Conservation (phyloP, 1,140 invertebrate species). For the Apis dorsata region DNA sequence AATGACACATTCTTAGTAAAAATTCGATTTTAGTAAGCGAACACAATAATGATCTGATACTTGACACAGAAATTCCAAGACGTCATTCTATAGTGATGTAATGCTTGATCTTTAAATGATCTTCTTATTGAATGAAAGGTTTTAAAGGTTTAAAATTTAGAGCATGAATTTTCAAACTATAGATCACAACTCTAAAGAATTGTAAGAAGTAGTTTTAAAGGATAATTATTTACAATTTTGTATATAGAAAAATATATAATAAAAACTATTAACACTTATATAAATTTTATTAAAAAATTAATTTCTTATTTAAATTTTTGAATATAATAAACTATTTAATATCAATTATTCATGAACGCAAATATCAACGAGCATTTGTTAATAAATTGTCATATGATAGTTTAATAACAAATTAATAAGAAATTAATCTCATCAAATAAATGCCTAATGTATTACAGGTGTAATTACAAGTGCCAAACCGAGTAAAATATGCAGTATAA, state of each 20-base stretch:
- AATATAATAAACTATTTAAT: too few species aligned
- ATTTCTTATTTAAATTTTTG: too few species aligned
- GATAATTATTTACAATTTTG: too few species aligned
- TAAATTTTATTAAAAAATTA: too few species aligned
- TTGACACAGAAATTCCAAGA: constrained; percentile 1
- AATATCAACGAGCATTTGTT: background rate
- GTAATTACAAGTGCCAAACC: background rate
- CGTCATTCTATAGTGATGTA: background rate
- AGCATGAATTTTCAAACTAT: background rate
- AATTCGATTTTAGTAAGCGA: background rate
- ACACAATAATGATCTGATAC: background rate
- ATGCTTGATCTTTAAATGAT: background rate
- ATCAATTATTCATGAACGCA: background rate
- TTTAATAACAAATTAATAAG: background rate
- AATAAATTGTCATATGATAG: background rate
- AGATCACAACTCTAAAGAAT: too few species aligned
- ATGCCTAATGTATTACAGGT: background rate
- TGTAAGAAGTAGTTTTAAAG: too few species aligned
- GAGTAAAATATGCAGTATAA: constrained; percentile 6
- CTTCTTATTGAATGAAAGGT: background rate
- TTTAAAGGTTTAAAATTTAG: background rate
- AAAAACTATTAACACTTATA: too few species aligned
- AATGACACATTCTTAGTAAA: background rate
- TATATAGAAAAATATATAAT: too few species aligned
- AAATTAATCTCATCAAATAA: background rate